Evolutionary conservation across 2,113 vertebrate genomes (phyloP).

Genomic region (Pedetes capensis): DNA sequence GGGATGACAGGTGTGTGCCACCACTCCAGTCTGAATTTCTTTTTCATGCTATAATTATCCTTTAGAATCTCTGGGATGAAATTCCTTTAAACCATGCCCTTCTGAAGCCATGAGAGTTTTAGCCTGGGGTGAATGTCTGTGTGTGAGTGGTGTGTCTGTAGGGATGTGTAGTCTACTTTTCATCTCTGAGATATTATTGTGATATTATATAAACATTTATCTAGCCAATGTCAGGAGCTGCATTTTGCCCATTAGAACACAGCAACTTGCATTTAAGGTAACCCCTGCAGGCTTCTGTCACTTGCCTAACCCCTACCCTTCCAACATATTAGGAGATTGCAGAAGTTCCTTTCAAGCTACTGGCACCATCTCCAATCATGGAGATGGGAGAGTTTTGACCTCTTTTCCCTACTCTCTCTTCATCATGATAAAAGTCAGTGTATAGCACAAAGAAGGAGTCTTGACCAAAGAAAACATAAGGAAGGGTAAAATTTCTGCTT

Average conservation of each 20-base stretch:
- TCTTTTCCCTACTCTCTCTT: not conserved
- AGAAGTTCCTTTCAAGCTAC: not conserved
- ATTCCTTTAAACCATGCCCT: not conserved
- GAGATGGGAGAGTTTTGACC: not conserved
- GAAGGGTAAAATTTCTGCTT: not conserved
- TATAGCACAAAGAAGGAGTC: not conserved
- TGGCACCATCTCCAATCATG: not conserved
- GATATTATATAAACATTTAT: not conserved
- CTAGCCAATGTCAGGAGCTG: not conserved
- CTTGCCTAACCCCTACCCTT: not conserved
- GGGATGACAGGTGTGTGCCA: no score
- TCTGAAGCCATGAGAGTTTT: not conserved
- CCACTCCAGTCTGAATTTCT: constrained; percentile 17
- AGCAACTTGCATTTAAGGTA: not conserved
- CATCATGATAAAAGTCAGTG: not conserved
- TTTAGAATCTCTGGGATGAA: not conserved
- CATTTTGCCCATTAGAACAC: not conserved
- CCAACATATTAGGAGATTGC: not conserved
- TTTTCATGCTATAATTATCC: not conserved
- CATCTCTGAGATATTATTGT: not conserved
- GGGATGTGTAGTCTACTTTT: not conserved
- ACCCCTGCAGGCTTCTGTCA: not conserved
- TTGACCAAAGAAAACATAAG: not conserved
- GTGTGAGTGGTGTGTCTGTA: not conserved
- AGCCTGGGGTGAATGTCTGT: not conserved